phyloP scores from a whole-genome alignment of 2,797 vertebrate species.

The Urosaurus nigricauda region DNA sequence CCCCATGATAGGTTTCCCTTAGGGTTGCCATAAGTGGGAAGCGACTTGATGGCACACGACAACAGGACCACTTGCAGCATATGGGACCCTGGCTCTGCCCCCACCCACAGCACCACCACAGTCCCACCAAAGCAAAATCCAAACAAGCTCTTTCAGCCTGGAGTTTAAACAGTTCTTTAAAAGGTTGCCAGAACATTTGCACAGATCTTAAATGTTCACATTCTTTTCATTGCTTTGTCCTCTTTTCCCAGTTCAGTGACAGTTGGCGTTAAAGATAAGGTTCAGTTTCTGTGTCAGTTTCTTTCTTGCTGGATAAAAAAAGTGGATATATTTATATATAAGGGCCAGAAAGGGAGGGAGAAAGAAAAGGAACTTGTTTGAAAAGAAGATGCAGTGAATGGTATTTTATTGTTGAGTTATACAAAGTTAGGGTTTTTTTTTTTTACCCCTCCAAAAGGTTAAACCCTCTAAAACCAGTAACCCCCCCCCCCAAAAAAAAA shows the following conservation, averaged over 20 bases:
- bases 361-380: background rate
- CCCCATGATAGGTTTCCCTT: too few relatives aligned
- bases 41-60: too few relatives aligned
- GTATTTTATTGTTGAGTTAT: background rate
- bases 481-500: too few relatives aligned
- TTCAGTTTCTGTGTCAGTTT: background rate
- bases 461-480: background rate
- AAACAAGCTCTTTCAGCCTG: conserved; percentile 7
- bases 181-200: conserved; percentile 30
- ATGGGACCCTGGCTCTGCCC: background rate
- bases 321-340: background rate
- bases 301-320: too few relatives aligned
- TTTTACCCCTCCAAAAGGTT: background rate
- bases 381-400: background rate
- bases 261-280: background rate
- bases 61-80: conserved; percentile 4
- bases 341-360: background rate
- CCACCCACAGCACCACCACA: background rate
- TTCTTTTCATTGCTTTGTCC: conserved; percentile 40
- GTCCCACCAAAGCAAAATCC: background rate
- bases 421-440: background rate
- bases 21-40: too few relatives aligned
- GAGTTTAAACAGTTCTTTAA: conserved; percentile 14
- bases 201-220: conserved; percentile 28
- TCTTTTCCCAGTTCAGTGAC: conserved; percentile 21